Evolutionary conservation across 2,797 vertebrate genomes (phyloP), one percentile per base, ranked within the genome.

Genomic region (Gambelia wislizenii): DNA sequence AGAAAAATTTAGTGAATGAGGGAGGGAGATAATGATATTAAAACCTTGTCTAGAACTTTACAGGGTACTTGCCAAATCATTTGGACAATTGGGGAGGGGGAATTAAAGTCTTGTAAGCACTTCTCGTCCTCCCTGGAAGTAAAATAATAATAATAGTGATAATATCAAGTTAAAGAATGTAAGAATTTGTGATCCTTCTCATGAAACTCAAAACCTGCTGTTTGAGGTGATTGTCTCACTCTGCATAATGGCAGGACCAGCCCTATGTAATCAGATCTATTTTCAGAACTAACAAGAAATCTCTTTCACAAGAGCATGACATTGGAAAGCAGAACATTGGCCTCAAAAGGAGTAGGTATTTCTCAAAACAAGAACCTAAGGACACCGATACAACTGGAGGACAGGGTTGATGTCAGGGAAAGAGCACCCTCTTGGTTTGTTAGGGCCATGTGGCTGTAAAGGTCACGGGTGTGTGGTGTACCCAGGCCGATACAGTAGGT

Each of bases 251-350:
- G 64, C 5, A 72, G n/a, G 20, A 20, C 56, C 56, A 59, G 56
- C 22, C 56, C 56, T 56, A 16, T 56, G 54, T 56, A 18, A 59
- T n/a, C 54, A 74, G 39, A 9, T n/a, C 39, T 74, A 49, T 72
- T 74, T 49, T 81, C 77, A 81, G 54, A 70, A 87, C 61, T 61
- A 59, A 36, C 36, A 64, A 67, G 67, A 78, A 82, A 81, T 61
- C 30, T 82, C 69, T 70, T 54, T 16, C 30, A 74, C 44, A 81
- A 81, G 78, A 78, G n/a, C 12, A 44, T 39, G 20, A 20, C 27
- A 81, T 27, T n/a, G 69, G 36, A 87, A 61, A 42, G 80, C 54
- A 76, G 69, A 83, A 33, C 6, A 4, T 22, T 13, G 72, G n/a
- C 56, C n/a, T 39, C 3, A 76, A 76, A 67, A 75, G 27, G 36